Evolutionary conservation across 2,888 invertebrate genomes (phyloP), one percentile per base, ranked within the genome.

Genomic region (Taenaris catops): DNA sequence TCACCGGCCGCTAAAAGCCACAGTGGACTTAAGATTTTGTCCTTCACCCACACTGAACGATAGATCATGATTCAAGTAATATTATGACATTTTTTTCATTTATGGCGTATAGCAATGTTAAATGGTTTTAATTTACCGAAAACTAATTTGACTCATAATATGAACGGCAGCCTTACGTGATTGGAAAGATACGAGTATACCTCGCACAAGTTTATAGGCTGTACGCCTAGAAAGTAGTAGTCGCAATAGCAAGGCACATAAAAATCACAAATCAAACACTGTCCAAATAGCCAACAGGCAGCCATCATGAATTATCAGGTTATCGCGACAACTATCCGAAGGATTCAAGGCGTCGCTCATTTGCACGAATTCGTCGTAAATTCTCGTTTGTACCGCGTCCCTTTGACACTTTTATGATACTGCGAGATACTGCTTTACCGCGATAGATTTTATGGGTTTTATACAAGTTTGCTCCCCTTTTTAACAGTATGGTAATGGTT

Each of bases 391-490:
- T 61, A 68, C 63, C n/a, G n/a, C 62, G 64, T 58, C 58, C 66
- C 56, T 54, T 56, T 74, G 83, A 83, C 83, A 81, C 72, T 80
- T 84, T 84, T 83, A 84, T 81, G 79, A 80, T 79, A 68, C 63
- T 58, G 56, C 31, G 14, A 18, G 32, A 42, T 35, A 40, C 43
- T 35, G 39, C 16, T 12, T 34, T 29, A n/a, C 34, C 35, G 25
- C 25, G 38, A 38, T 42, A 36, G 33, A 43, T 43, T 43, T 33
- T 33, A 25, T 34, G 18, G 33, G 29, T 43, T 36, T 43, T 26
- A 39, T 27, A 25, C 31, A 26, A 27, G 7, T 11, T 28, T 35
- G 17, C 12, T 24, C 8, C 25, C 25, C 28, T 32, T 31, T 29
- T 21, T 23, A 23, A 23, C 19, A 24, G 23, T 20, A 8, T 12